Evolutionary conservation across 2,888 invertebrate genomes (phyloP).

Genomic region (Sthenelais limicola): DNA sequence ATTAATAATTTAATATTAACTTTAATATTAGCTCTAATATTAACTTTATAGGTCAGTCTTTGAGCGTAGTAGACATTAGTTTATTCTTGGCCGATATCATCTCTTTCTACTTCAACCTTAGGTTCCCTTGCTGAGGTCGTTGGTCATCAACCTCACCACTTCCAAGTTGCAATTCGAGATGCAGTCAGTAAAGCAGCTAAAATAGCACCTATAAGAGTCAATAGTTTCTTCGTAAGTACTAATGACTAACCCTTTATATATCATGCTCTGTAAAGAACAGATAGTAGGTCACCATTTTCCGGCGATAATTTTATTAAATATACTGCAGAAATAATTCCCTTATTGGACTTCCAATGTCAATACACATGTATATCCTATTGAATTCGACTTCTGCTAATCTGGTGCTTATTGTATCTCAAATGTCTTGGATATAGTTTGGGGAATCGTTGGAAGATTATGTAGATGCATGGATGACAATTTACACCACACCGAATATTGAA

Average conservation of each 20-base stretch:
- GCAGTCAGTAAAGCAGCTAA: constrained; percentile 22
- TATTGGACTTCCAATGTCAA: too few relatives aligned
- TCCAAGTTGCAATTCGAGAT: constrained; percentile 17
- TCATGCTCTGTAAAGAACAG: too few relatives aligned
- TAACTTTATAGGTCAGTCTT: neutral
- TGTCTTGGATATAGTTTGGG: constrained; percentile 9
- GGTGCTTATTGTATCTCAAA: neutral
- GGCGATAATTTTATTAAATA: too few relatives aligned
- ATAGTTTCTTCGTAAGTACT: constrained; percentile 23
- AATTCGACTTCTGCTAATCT: too few relatives aligned
- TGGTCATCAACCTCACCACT: constrained; percentile 2
- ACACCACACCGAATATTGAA: neutral
- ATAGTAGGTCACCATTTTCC: too few relatives aligned
- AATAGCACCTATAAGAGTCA: constrained; percentile 13
- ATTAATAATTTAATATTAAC: too few relatives aligned
- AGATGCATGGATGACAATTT: constrained; percentile 26
- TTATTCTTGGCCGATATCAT: neutral
- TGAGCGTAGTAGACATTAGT: neutral
- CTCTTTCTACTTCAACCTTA: neutral
- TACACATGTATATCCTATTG: too few relatives aligned
- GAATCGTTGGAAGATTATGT: constrained; percentile 12
- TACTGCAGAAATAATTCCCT: too few relatives aligned
- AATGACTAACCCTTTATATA: too few relatives aligned
- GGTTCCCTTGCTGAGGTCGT: constrained; percentile 7
- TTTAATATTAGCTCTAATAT: neutral